Conservation (phyloP, 2,888 invertebrate species). For the Tiliacea citrago region DNA sequence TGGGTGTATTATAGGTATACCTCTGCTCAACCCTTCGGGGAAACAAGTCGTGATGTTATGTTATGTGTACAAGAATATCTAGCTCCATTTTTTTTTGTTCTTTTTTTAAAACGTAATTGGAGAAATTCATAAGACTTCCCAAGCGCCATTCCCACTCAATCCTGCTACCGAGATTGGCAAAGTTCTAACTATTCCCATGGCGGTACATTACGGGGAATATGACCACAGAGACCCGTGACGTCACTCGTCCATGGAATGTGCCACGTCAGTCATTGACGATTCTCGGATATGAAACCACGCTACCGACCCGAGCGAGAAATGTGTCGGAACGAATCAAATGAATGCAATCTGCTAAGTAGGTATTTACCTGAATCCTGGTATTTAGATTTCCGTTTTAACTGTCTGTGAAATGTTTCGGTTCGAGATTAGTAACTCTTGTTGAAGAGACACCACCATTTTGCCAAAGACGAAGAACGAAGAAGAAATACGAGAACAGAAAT, state of each 20-base stretch:
- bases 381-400: slow-evolving; percentile 23
- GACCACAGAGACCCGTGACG: slow-evolving; percentile 48
- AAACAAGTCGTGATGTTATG: too few species aligned
- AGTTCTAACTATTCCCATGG: slow-evolving; percentile 43
- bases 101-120: too few species aligned
- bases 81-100: neutral
- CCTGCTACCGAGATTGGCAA: slow-evolving; percentile 35
- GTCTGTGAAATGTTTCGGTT: neutral
- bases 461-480: neutral
- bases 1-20: too few species aligned
- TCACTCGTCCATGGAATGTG: slow-evolving; percentile 47
- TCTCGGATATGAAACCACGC: slow-evolving; percentile 59
- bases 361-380: slow-evolving; percentile 41
- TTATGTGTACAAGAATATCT: neutral
- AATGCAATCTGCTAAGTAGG: slow-evolving; percentile 41
- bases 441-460: neutral
- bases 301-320: slow-evolving; percentile 40
- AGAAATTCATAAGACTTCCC: slow-evolving; percentile 12
- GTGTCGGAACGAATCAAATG: slow-evolving; percentile 49
- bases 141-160: slow-evolving; percentile 19
- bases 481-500: neutral
- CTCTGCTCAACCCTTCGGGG: too few species aligned
- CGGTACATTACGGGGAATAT: slow-evolving; percentile 33
- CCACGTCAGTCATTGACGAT: slow-evolving; percentile 55
- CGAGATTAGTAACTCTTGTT: neutral